These are phyloP conservation scores for Diaperis boleti DNA, from an alignment of 2,888 invertebrate species.

Conservation along the genomic window DNA sequence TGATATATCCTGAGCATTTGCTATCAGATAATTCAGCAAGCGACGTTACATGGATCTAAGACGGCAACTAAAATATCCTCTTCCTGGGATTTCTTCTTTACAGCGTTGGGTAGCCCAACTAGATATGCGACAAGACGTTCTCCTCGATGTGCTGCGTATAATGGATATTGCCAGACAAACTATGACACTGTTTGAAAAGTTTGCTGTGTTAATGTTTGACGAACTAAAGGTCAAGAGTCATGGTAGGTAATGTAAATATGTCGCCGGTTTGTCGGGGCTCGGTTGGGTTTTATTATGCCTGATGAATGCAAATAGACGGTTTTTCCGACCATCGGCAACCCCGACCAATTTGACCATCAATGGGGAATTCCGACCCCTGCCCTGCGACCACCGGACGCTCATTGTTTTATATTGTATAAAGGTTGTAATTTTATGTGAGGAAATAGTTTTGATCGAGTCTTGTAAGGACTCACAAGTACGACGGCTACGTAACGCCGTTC, in stretches of 20 bases:
- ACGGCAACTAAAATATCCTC: constrained; percentile 44
- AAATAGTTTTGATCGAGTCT: no score
- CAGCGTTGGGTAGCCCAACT: constrained; percentile 47
- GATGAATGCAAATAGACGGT: no score
- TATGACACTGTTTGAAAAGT: background rate
- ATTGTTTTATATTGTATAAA: no score
- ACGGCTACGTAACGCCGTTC: constrained; percentile 26
- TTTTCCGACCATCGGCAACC: no score
- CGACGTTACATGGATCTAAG: constrained; percentile 42
- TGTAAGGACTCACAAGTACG: no score
- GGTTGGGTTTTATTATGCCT: no score
- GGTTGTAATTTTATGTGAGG: no score
- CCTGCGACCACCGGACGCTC: no score
- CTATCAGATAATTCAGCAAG: constrained; percentile 45
- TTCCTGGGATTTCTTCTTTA: constrained; percentile 46
- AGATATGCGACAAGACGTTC: background rate
- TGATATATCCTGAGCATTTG: constrained; percentile 42
- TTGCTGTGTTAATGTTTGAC: constrained; percentile 32
- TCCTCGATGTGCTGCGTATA: background rate
- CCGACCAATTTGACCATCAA: no score
- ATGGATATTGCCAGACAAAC: constrained; percentile 3
- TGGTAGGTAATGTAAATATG: no score
- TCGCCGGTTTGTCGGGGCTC: no score
- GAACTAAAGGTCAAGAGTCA: constrained; percentile 46
- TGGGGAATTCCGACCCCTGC: no score